Evolutionary conservation across 1,140 invertebrate genomes (phyloP).

Genomic region (Bemisia tabaci): DNA sequence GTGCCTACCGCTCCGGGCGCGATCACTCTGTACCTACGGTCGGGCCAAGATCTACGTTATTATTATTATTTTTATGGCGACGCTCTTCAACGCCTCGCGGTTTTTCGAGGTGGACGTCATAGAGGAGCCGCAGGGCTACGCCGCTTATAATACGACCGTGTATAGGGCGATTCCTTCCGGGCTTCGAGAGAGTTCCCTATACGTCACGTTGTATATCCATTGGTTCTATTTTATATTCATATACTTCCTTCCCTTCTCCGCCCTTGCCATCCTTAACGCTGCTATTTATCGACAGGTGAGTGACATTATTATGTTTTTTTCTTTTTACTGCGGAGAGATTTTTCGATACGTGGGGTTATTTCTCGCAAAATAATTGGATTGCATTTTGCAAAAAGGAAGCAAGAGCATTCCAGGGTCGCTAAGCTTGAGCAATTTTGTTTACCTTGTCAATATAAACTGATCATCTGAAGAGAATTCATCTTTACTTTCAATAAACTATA

Average conservation of each 20-base stretch:
- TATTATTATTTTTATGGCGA: constrained; percentile 63
- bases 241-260: constrained; percentile 77
- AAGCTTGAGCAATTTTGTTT: too few species aligned
- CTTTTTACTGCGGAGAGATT: too few species aligned
- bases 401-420: too few species aligned
- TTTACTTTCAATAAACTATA: too few species aligned
- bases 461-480: too few species aligned
- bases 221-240: constrained; percentile 86
- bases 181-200: constrained; percentile 53
- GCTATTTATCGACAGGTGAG: constrained; percentile 70
- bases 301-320: too few species aligned
- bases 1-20: constrained; percentile 78
- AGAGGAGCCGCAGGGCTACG: constrained; percentile 10
- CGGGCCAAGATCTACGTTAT: constrained; percentile 73
- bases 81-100: constrained; percentile 74
- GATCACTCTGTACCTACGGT: constrained; percentile 79
- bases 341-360: too few species aligned
- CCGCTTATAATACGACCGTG: constrained; percentile 41
- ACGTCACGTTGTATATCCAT: constrained; percentile 76
- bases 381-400: too few species aligned
- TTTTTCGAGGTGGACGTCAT: constrained; percentile 35
- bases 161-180: constrained; percentile 53
- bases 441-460: too few species aligned
- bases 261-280: constrained; percentile 72
- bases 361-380: too few species aligned